Base-by-base conservation (phyloP, 2,113 vertebrate genomes). In the Thamnophis sirtalis region DNA sequence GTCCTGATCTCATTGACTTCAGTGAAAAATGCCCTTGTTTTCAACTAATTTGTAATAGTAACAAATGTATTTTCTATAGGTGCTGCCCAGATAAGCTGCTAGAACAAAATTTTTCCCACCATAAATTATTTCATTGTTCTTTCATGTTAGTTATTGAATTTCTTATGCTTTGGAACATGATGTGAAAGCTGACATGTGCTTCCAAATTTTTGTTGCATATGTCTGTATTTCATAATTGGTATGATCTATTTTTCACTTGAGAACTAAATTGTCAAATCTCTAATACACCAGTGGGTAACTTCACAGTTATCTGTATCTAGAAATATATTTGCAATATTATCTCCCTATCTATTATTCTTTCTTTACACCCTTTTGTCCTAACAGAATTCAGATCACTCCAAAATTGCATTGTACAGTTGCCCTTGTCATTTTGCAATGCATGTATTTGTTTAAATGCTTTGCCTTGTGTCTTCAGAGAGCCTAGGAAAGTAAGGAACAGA, bases 61-160 rank as follows among this genome's bases (percentile, higher is more conserved):
- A 24, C 6, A 94, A 92, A 93, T 91, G 90, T 92, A 93, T 95
- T 91, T 90, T 86, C 90, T 53, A 84, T 87, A 56, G 91, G 95
- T 58, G 94, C 89, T 97, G 93, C 92, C 93, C 94, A 28, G 68
- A 90, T 90, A 95, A 96, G 94, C 92, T 92, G 68, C 51, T 33
- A 93, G 91, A 93, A 94, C 87, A 91, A 91, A 95, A 93, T 90
- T 94, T 93, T 80, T 4, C 33, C 95, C 94, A 95, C 92, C 92
- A 96, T 88, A 88, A 93, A 95, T 91, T 94, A 93, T 93, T 96
- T 95, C 95, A 92, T 95, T 91, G 87, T 87, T 94, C 86, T 88
- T 84, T 96, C 93, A 90, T 94, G 94, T 94, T 93, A 95, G 93
- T 95, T 94, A 96, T 93, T 88, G 94, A 96, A 95, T 95, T 96